These are phyloP conservation scores for Ammodytes dubius DNA, from an alignment of 2,113 vertebrate species.

Conservation along the genomic window DNA sequence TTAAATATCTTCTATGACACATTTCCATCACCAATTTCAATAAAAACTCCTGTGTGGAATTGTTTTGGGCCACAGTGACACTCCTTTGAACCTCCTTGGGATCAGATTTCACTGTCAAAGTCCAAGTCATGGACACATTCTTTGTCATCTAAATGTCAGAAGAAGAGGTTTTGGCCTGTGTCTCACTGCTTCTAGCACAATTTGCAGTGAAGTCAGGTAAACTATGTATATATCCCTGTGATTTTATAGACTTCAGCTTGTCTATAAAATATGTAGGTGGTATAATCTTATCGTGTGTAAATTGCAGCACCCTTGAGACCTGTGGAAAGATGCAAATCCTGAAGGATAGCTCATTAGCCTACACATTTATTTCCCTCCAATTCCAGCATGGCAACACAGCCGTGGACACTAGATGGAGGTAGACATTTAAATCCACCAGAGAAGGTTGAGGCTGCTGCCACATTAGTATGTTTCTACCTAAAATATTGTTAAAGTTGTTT, in stretches of 20 bases:
- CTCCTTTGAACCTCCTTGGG: constrained; percentile 4
- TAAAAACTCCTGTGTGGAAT: not conserved
- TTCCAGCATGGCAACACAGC: not conserved
- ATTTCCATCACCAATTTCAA: not conserved
- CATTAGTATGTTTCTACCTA: not conserved
- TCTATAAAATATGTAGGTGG: not conserved
- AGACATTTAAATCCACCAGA: not conserved
- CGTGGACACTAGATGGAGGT: constrained; percentile 61
- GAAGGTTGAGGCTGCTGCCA: not conserved
- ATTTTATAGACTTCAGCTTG: not conserved
- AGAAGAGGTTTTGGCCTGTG: not conserved
- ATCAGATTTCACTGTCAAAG: constrained; percentile 14
- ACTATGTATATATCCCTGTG: not conserved
- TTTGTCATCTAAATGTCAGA: too few species aligned
- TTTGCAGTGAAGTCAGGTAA: not conserved
- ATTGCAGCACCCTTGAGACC: not conserved
- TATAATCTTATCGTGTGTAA: not conserved
- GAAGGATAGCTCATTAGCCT: not conserved
- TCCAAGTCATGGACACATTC: not conserved
- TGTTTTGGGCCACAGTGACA: not conserved
- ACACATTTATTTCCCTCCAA: not conserved
- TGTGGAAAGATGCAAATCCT: not conserved
- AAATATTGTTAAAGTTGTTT: too few species aligned
- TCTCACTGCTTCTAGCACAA: not conserved
- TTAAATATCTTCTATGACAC: constrained; percentile 1